Conservation (phyloP, 2,797 vertebrate species). For the Siniperca undulata region DNA sequence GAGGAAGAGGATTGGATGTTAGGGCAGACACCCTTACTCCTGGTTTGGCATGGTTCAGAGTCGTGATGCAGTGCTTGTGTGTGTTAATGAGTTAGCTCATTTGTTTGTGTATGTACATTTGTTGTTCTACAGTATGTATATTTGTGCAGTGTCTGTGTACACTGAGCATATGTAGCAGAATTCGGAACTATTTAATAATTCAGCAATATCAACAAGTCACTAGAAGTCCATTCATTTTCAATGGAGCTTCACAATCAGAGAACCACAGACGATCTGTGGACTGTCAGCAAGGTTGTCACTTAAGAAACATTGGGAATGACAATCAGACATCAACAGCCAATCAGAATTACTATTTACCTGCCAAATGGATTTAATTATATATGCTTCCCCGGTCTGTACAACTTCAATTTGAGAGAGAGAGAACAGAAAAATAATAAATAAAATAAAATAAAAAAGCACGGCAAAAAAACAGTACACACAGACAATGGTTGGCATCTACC, state of each 20-base stretch:
- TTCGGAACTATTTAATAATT: constrained; percentile 23
- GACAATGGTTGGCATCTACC: neutral
- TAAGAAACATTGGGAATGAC: neutral
- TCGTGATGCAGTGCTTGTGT: neutral
- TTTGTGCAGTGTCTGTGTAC: constrained; percentile 15
- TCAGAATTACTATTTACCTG: neutral
- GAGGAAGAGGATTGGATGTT: neutral
- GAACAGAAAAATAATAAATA: neutral
- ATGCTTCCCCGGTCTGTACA: neutral
- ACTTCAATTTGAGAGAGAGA: constrained; percentile 14
- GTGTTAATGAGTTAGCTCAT: constrained; percentile 25
- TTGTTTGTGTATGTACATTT: constrained; percentile 12
- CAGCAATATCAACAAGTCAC: constrained; percentile 13
- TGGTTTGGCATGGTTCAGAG: neutral
- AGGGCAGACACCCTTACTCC: constrained; percentile 3
- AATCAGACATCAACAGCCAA: constrained; percentile 1
- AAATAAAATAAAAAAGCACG: too few species aligned
- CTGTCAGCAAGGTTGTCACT: constrained; percentile 1
- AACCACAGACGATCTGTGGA: neutral
- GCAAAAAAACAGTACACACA: neutral
- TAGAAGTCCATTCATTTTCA: neutral
- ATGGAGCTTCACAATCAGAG: constrained; percentile 3
- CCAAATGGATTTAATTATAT: constrained; percentile 21
- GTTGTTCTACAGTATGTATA: neutral
- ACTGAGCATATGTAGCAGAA: neutral